Evolutionary conservation across 2,113 vertebrate genomes (phyloP).

Genomic region (Gambusia affinis): DNA sequence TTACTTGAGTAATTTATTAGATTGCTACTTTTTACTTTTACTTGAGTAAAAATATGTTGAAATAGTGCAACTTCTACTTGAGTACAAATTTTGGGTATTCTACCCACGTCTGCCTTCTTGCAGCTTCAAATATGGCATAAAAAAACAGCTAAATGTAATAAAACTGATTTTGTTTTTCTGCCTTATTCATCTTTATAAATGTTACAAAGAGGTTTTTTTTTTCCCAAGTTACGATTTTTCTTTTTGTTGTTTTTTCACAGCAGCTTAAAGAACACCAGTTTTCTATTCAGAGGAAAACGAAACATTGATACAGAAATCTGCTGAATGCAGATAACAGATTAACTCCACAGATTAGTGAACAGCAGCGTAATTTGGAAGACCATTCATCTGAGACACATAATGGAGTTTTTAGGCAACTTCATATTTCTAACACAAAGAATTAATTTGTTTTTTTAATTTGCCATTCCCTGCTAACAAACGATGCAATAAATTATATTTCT

Average conservation of each 20-base stretch:
- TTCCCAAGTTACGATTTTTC: neutral
- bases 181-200: neutral
- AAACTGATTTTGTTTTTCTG: neutral
- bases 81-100: too few relatives aligned
- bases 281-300: neutral
- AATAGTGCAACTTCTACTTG: too few relatives aligned
- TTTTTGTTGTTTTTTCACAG: neutral
- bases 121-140: neutral
- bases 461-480: neutral
- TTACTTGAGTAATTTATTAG: too few relatives aligned
- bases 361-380: neutral
- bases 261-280: neutral
- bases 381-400: neutral
- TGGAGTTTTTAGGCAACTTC: neutral
- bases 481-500: neutral
- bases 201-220: neutral
- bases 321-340: neutral
- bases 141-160: neutral
- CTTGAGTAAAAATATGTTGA: too few relatives aligned
- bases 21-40: too few relatives aligned
- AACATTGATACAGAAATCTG: neutral
- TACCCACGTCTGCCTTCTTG: too few relatives aligned
- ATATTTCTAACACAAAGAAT: neutral
- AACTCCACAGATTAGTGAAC: slow-evolving; percentile 1
- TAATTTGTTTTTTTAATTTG: neutral